A percentile compares a stretch with the other conserved stretches of the same genome.
These are phyloP conservation scores for Trimorus sp. DNA, from an alignment of 2,888 invertebrate species.

Conservation along the genomic window DNA sequence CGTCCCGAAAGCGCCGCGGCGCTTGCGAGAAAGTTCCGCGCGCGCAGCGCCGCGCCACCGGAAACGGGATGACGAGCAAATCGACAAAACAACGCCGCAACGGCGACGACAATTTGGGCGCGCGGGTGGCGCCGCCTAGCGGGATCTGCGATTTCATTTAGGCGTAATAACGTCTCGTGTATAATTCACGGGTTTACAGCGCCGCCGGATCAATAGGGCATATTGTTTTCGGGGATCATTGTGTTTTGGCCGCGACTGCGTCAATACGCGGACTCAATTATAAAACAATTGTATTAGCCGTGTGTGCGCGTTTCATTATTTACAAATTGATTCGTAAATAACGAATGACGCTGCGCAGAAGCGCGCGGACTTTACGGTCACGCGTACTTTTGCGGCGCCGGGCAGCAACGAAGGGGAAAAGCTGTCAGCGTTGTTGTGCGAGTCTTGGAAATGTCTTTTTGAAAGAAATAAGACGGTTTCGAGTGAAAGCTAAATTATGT, in stretches of 20 bases:
- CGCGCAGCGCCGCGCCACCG: neutral
- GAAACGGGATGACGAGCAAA: too few species aligned
- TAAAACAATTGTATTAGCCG: slow-evolving; percentile 40
- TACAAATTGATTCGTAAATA: slow-evolving; percentile 23
- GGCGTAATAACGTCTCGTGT: slow-evolving; percentile 9
- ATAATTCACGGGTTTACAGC: slow-evolving; percentile 33
- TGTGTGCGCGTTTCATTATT: slow-evolving; percentile 21
- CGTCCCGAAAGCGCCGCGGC: neutral
- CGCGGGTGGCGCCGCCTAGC: too few species aligned
- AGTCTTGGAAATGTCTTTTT: too few species aligned
- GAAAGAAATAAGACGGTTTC: too few species aligned
- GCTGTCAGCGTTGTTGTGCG: too few species aligned
- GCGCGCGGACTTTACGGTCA: neutral
- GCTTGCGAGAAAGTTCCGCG: neutral
- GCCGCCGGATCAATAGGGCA: slow-evolving; percentile 23
- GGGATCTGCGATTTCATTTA: neutral
- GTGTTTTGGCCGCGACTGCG: slow-evolving; percentile 23
- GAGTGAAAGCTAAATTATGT: too few species aligned
- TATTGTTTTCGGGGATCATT: slow-evolving; percentile 48
- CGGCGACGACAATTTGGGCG: too few species aligned
- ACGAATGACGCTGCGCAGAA: slow-evolving; percentile 7
- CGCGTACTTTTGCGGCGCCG: neutral
- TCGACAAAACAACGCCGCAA: too few species aligned
- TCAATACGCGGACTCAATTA: slow-evolving; percentile 37
- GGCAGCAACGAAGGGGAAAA: neutral